These are phyloP conservation scores for Tromatobia lineatoria DNA, from an alignment of 2,888 invertebrate genomes.

Conservation along the genomic window DNA sequence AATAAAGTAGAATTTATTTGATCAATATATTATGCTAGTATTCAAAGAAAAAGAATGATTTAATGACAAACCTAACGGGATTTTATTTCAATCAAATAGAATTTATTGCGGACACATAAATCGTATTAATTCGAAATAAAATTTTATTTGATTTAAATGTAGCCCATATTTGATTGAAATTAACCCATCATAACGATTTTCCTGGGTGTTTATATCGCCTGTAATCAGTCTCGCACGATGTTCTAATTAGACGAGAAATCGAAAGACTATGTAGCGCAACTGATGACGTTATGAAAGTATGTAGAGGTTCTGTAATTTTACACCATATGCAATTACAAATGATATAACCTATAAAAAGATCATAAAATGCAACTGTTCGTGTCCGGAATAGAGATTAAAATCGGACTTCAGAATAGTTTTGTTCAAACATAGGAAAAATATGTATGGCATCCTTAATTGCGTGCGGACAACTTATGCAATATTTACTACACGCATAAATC, in stretches of 20 bases:
- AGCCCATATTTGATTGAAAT: too few relatives aligned
- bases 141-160: too few relatives aligned
- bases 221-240: slow-evolving; percentile 13
- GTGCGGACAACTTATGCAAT: background rate
- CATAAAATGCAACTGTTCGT: background rate
- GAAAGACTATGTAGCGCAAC: background rate
- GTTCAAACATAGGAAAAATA: background rate
- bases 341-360: slow-evolving; percentile 15
- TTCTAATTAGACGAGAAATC: slow-evolving; percentile 13
- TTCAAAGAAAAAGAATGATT: too few relatives aligned
- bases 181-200: too few relatives aligned
- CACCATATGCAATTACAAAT: background rate
- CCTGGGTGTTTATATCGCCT: background rate
- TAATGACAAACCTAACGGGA: too few relatives aligned
- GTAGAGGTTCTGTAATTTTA: background rate
- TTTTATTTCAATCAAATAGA: too few relatives aligned
- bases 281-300: slow-evolving; percentile 26
- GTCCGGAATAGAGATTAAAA: background rate
- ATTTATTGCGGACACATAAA: too few relatives aligned
- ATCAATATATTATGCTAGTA: too few relatives aligned
- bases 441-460: background rate
- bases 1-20: too few relatives aligned
- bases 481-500: too few relatives aligned
- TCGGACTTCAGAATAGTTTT: background rate
- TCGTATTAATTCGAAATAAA: too few relatives aligned